phyloP scores from a whole-genome alignment of 1,140 invertebrate genomes.

The Drosophila takahashii region DNA sequence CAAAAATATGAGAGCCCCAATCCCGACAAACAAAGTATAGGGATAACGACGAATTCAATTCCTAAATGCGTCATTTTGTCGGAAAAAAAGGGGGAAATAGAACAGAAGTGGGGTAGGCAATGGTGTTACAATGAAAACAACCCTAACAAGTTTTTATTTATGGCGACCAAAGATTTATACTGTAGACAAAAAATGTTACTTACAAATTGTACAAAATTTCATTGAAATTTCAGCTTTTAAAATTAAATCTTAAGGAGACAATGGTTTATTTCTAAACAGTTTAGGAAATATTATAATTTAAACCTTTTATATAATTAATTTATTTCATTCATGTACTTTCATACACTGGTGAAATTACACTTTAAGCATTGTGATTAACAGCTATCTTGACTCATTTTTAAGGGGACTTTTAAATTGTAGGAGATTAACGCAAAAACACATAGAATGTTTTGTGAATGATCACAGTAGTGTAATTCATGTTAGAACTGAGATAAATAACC shows the following conservation, averaged over 20 bases:
- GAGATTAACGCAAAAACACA: not conserved
- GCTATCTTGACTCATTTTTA: constrained; percentile 8
- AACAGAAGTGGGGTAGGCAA: not conserved
- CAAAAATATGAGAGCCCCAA: constrained; percentile 4
- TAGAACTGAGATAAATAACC: not conserved
- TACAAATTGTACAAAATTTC: not conserved
- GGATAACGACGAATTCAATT: constrained; percentile 18
- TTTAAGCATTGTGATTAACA: constrained; percentile 6
- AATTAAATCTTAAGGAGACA: too few relatives aligned
- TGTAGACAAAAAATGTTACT: not conserved
- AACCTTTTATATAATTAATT: not conserved
- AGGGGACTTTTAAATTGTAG: not conserved
- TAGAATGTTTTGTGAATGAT: not conserved
- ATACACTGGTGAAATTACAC: constrained; percentile 6
- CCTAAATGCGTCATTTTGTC: constrained; percentile 34
- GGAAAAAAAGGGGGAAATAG: not conserved
- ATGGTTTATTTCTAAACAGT: too few relatives aligned
- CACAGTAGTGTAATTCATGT: not conserved
- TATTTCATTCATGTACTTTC: not conserved
- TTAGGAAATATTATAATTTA: too few relatives aligned
- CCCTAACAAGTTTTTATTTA: not conserved
- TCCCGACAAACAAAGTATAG: constrained; percentile 4
- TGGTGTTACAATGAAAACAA: constrained; percentile 3
- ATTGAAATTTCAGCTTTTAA: not conserved
- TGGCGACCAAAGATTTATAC: too few relatives aligned